Percentiles rank a stretch among this genome's conserved stretches.
Evolutionary conservation across 2,113 vertebrate species (phyloP).

Genomic region (Tapirus terrestris): DNA sequence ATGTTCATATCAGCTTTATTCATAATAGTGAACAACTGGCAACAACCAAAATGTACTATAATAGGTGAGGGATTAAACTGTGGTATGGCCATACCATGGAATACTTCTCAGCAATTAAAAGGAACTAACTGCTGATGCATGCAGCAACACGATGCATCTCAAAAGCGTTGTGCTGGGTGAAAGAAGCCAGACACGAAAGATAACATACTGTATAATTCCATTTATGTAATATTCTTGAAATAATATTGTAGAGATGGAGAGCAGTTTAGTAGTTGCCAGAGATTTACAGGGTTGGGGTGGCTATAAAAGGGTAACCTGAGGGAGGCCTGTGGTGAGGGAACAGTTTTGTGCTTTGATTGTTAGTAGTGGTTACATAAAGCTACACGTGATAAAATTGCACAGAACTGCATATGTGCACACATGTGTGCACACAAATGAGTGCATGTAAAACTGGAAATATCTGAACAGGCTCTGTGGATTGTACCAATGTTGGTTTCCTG

Average conservation of each 20-base stretch:
- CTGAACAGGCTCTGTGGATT: background rate
- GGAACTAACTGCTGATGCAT: too few relatives aligned
- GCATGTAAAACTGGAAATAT: background rate
- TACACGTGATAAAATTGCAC: background rate
- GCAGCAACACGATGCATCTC: background rate
- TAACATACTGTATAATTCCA: background rate
- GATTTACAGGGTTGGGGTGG: background rate
- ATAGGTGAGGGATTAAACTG: background rate
- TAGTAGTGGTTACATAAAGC: background rate
- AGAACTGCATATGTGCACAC: background rate
- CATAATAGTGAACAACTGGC: background rate
- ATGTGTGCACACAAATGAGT: background rate
- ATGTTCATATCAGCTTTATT: background rate
- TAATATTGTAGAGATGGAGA: background rate
- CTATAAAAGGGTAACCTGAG: background rate
- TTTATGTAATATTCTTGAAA: background rate
- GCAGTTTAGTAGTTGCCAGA: background rate
- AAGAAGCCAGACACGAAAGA: background rate
- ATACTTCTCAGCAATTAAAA: background rate
- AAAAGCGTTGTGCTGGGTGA: background rate
- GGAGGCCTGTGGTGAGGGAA: background rate
- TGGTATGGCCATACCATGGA: background rate
- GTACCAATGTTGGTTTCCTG: background rate
- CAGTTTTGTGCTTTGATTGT: background rate
- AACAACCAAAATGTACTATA: background rate